phyloP scores from a whole-genome alignment of 2,888 invertebrate genomes.

The Dolomedes plantarius region DNA sequence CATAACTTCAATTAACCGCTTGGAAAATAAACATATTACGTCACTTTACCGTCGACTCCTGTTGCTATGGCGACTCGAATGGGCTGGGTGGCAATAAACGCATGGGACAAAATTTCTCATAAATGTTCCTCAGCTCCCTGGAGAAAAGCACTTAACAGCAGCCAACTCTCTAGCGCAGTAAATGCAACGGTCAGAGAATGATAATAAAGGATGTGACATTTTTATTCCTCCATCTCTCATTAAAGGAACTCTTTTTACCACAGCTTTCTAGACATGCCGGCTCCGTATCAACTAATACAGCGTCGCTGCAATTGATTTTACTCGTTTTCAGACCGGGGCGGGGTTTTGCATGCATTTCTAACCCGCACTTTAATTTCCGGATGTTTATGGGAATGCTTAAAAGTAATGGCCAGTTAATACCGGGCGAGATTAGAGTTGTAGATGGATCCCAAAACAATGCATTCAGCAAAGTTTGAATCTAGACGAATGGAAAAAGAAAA shows the following conservation, averaged over 20 bases:
- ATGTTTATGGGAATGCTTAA: too few relatives aligned
- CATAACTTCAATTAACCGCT: too few relatives aligned
- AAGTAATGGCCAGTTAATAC: too few relatives aligned
- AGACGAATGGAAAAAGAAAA: too few relatives aligned
- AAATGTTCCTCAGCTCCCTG: neutral
- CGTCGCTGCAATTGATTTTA: neutral
- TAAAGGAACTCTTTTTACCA: neutral
- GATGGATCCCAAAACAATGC: too few relatives aligned
- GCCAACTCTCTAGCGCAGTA: neutral
- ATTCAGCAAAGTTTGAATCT: too few relatives aligned
- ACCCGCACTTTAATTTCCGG: too few relatives aligned
- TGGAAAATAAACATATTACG: too few relatives aligned
- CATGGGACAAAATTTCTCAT: neutral
- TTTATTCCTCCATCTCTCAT: neutral
- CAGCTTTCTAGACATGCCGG: neutral
- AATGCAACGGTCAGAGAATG: neutral
- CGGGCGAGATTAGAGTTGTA: too few relatives aligned
- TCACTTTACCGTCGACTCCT: too few relatives aligned
- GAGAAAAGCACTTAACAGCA: neutral
- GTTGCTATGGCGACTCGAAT: neutral
- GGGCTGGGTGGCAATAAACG: neutral
- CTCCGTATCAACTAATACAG: neutral
- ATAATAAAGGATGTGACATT: conserved; percentile 6
- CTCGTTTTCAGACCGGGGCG: too few relatives aligned
- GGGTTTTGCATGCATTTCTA: too few relatives aligned